Base-by-base conservation (phyloP, 2,888 invertebrate genomes). In the Melikaiella ostensackeni region DNA sequence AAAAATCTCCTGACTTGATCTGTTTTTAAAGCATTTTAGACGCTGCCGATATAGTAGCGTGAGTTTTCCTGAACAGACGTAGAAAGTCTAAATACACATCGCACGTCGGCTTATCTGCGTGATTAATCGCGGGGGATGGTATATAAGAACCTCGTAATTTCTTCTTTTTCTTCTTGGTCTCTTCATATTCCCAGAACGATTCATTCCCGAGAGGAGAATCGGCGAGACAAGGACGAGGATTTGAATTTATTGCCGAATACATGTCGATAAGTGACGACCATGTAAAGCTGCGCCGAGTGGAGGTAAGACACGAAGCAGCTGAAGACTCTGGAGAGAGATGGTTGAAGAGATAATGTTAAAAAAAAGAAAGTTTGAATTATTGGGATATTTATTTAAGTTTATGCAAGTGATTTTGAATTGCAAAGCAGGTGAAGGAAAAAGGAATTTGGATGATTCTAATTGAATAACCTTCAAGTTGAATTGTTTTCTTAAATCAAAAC, bases 231-330 rank as follows among this genome's bases (percentile, higher is more conserved):
- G 64, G 16, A 63, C 35, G 62, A 42, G 42, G 64, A 64, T 38
- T 42, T 64, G 64, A 64, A 64, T 64, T 64, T 64, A 64, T 64
- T 64, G 63, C 63, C 63, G 63, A 63, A 63, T 63, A 35, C 63
- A 63, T 64, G 64, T 64, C 64, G 64, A 64, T 64, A 64, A 64
- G 64, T 64, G 64, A 64, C 64, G 64, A 64, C 64, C 64, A 64
- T 64, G 64, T 64, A 64, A 35, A 35, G 38, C 64, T 64, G 38
- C 13, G 38, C 38, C 64, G 64, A 24, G 64, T 24, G 24, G 24
- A 64, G 64, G 11, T 38, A 64, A 42, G 64, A 64, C 64, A 64
- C 64, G 42, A 16, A 38, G 64, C 64, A 64, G 64, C 64, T 64
- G 64, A 64, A 64, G 38, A 35, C 24, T 11, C 38, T 38, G 21